Conservation (phyloP, 2,113 vertebrate species). For the Gavia stellata region DNA sequence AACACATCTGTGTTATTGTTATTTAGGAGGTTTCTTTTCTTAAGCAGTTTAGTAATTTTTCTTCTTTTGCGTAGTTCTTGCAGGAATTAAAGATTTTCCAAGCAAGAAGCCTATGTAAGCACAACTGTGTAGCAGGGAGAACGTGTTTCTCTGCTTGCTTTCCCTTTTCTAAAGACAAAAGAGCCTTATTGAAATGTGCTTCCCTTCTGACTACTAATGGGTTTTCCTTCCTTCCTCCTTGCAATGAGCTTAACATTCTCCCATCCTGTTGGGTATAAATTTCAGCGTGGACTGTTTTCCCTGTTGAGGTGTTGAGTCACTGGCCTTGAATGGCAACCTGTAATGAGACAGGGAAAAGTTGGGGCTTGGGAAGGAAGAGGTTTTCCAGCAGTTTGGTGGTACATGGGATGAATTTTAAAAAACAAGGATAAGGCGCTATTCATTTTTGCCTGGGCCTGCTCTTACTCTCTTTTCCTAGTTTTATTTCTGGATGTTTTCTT, state of each 20-base stretch:
- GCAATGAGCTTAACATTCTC: constrained; percentile 51
- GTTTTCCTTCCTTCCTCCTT: constrained; percentile 60
- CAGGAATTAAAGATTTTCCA: neutral
- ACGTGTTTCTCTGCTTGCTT: constrained; percentile 2
- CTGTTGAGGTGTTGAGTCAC: constrained; percentile 35
- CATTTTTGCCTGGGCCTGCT: neutral
- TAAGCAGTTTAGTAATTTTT: neutral
- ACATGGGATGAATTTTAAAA: neutral
- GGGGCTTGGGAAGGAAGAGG: neutral
- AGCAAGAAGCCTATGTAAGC: neutral
- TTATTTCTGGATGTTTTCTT: constrained; percentile 25
- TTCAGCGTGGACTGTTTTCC: constrained; percentile 35
- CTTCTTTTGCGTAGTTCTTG: neutral
- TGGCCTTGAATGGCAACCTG: constrained; percentile 23
- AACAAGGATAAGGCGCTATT: neutral
- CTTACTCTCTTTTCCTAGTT: neutral
- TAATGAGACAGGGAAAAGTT: neutral
- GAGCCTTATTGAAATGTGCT: constrained; percentile 52
- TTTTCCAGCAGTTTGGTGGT: neutral
- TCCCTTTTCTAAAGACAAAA: constrained; percentile 56
- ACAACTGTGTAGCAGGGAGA: neutral
- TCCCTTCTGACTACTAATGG: constrained; percentile 54
- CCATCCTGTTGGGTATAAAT: constrained; percentile 41
- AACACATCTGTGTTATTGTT: neutral
- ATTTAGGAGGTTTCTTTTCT: neutral